phyloP scores from a whole-genome alignment of 2,797 vertebrate species.

The Pithecia hirsuta region DNA sequence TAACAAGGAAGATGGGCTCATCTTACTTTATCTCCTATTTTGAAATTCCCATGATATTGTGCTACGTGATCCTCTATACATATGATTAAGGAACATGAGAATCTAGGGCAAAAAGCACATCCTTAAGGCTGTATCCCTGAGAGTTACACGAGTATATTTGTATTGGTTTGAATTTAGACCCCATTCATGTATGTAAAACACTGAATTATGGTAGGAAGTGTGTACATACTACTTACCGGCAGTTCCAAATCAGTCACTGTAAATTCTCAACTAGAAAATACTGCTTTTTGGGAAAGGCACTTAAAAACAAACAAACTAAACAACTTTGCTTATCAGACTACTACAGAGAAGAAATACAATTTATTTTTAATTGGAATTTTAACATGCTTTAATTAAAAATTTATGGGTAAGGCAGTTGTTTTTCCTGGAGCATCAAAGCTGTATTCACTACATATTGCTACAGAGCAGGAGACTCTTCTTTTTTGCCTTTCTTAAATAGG shows the following conservation, averaged over 20 bases:
- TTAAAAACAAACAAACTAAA: not conserved
- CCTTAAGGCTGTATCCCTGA: not conserved
- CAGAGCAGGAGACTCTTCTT: not conserved
- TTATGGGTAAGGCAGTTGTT: not conserved
- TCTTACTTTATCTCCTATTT: not conserved
- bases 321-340: not conserved
- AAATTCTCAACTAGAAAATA: conserved; percentile 9
- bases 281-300: not conserved
- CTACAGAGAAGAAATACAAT: not conserved
- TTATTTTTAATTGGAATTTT: conserved; percentile 44
- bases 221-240: not conserved
- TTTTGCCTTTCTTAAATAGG: not conserved
- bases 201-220: not conserved
- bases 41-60: not conserved
- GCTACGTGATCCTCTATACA: not conserved
- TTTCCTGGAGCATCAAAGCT: not conserved
- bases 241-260: not conserved
- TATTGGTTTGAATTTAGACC: not conserved
- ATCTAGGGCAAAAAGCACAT: not conserved
- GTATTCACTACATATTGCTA: not conserved
- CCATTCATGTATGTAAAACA: not conserved
- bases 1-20: not conserved
- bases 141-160: not conserved
- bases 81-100: not conserved
- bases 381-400: not conserved